Conservation (phyloP, 2,113 vertebrate genomes). For the Brachyhypopomus occidentalis region DNA sequence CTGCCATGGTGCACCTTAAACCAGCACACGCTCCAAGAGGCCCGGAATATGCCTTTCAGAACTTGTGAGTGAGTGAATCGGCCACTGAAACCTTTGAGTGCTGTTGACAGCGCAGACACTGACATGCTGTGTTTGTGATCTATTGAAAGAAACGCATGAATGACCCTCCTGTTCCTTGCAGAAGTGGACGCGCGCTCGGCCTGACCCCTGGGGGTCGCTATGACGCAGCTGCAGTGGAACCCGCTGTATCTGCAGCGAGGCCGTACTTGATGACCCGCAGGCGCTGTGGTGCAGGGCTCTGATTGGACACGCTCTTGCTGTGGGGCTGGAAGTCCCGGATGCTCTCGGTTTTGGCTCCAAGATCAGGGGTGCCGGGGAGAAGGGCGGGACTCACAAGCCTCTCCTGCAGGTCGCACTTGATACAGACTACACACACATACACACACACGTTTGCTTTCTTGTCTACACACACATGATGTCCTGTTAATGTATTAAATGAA, state of each 20-base stretch:
- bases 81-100: background rate
- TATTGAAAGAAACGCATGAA: conserved; percentile 9
- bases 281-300: conserved; percentile 61
- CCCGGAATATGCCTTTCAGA: background rate
- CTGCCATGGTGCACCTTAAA: too few species aligned
- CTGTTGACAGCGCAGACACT: background rate
- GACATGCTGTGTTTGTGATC: conserved; percentile 23
- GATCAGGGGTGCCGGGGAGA: conserved; percentile 70
- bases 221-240: background rate
- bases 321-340: conserved; percentile 69
- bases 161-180: background rate
- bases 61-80: background rate
- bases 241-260: background rate
- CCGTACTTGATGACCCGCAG: conserved; percentile 78
- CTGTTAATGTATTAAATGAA: background rate
- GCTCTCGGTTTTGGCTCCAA: conserved; percentile 72
- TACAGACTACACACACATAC: conserved; percentile 73
- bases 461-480: background rate
- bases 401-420: conserved; percentile 94
- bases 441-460: background rate
- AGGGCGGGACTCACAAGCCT: conserved; percentile 85
- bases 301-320: conserved; percentile 73
- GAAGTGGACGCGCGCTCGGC: conserved; percentile 5
- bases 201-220: conserved; percentile 1
- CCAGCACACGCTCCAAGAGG: background rate